Base-by-base conservation (phyloP, 2,797 vertebrate genomes). In the Poeciliopsis presidionis region DNA sequence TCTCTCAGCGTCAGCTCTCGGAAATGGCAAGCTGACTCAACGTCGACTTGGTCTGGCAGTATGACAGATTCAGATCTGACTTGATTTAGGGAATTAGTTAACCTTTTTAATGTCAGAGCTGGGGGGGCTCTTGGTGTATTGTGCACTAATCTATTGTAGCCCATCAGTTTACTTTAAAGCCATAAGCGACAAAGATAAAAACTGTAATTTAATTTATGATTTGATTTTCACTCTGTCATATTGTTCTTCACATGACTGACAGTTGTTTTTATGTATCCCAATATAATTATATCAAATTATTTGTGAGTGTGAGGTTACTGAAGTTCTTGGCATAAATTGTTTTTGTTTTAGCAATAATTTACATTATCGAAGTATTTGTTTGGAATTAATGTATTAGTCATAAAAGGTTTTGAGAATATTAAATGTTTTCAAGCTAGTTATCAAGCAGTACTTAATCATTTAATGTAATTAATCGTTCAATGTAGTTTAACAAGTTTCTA, bases 71-170 rank as follows among this genome's bases (percentile, higher is more conserved):
- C 85, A 80, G 88, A 95, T 95, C 91, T 76, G 88, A 84, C 89
- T 86, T 95, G 93, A 94, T 95, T 94, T 92, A 92, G 91, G 87
- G 93, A 93, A 95, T 96, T 94, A 93, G 92, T 96, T 96, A 95
- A 95, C 95, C 95, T 96, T 95, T 95, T 91, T 88, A 85, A 90
- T 92, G 90, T 92, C 88, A 90, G 92, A 87, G 91, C 94, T 88
- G 78, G 72, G 86, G 91, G 67, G 11, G 84, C 79, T 85, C 74
- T 72, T 73, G 85, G 81, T 88, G 84, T 86, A 84, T 88, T 84
- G 86, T 88, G 84, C 89, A 83, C 76, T 82, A 86, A 89, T 89
- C 89, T 83, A 70, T 80, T 76, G 76, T 87, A 81, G 74, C 20
- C 82, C 5, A 73, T 78, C 90, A 83, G 85, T 93, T 91, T 93